Base-by-base conservation (phyloP, 2,888 invertebrate genomes). In the Eupsilia transversa region DNA sequence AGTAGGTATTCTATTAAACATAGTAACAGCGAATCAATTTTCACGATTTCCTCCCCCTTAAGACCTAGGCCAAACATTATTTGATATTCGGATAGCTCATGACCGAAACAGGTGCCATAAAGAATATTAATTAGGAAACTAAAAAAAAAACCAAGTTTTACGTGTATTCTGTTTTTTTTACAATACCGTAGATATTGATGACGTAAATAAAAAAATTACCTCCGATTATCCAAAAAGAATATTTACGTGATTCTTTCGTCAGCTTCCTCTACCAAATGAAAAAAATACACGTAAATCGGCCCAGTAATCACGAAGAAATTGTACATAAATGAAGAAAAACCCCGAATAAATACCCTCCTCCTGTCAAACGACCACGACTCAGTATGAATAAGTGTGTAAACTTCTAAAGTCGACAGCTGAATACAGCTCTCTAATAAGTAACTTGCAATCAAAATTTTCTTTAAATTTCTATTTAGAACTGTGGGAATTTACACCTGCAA, bases 401-500 rank as follows among this genome's bases (percentile, higher is more conserved):
- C n/a, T n/a, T n/a, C n/a, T 30, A 27, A 17, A 35, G 43, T 20
- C 3, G 14, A 49, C 49, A 73, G 52, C 12, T 72, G 30, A 41
- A 30, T 38, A 20, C 17, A 33, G 43, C 49, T 43, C 17, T 4
- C 20, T 23, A 0, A 43, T 46, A 60, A 46, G 20, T 33, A 14
- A 9, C 7, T 20, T 17, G 12, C 17, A 23, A 41, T 14, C 7
- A 2, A n/a, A 20, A 72, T 54, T 59, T 33, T 14, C 43, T 33
- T 33, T 5, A 30, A 38, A 64, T 68, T 23, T 59, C 46, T 54
- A 56, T 30, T 20, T 33, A 60, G 23, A 35, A 52, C 38, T 72
- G 71, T 79, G 72, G 23, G 61, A 83, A 72, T 79, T 69, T 27
- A 69, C 52, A 69, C 33, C 41, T 63, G 52, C 52, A 74, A 79